A percentile compares a stretch with the other conserved stretches of the same genome.
Evolutionary conservation across 2,797 vertebrate genomes (phyloP).

Genomic region (Leptoclinus maculatus): DNA sequence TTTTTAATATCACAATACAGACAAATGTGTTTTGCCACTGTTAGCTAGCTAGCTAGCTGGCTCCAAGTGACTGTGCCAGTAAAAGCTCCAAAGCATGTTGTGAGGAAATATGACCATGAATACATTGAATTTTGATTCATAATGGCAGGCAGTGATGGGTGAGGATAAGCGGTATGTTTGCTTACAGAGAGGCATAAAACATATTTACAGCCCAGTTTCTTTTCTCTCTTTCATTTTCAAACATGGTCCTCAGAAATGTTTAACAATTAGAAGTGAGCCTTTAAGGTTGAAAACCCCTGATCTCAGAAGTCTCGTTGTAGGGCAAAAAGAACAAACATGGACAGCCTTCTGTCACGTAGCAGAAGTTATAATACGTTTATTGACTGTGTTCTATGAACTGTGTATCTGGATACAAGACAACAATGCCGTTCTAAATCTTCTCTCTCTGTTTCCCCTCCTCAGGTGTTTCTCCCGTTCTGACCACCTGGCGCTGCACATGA

Average conservation of each 20-base stretch:
- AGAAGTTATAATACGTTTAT: neutral
- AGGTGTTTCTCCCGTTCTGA: conserved; percentile 99
- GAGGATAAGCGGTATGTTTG: no score
- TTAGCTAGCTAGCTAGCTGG: no score
- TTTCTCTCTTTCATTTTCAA: neutral
- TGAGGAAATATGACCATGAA: neutral
- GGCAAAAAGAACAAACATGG: neutral
- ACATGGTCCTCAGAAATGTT: neutral
- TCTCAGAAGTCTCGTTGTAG: neutral
- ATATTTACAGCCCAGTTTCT: neutral
- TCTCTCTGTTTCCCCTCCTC: conserved; percentile 71
- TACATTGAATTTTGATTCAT: neutral
- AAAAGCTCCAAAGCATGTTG: neutral
- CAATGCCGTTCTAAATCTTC: conserved; percentile 23
- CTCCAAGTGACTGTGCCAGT: neutral
- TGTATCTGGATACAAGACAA: neutral
- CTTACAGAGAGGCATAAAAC: neutral
- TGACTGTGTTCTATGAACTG: neutral
- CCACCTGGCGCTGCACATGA: conserved; percentile 99
- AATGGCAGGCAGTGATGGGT: no score
- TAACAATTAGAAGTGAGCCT: neutral
- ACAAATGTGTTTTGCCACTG: no score
- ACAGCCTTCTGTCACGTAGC: neutral
- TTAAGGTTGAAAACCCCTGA: neutral
- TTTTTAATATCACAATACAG: no score